A percentile compares a stretch with the other conserved stretches of the same genome.
Conservation (phyloP, 1,140 invertebrate species). For the Listronotus bonariensis region DNA sequence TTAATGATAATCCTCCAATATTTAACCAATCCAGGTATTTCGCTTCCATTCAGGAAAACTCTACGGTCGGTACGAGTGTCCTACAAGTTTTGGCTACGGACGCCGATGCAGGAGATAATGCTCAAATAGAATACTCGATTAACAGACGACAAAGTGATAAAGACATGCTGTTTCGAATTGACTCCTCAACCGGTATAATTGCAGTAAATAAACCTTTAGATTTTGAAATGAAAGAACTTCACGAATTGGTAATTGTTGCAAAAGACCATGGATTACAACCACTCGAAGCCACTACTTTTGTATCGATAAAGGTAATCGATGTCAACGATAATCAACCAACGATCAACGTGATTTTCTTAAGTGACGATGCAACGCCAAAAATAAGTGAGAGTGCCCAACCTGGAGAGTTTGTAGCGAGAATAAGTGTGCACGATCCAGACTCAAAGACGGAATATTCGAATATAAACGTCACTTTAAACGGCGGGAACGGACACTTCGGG, state of each 20-base stretch:
- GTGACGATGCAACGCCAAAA: conserved; percentile 89
- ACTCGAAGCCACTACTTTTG: conserved; percentile 88
- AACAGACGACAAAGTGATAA: conserved; percentile 89
- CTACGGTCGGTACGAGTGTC: conserved; percentile 83
- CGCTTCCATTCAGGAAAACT: conserved; percentile 85
- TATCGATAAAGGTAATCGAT: conserved; percentile 89
- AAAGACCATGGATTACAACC: conserved; percentile 90
- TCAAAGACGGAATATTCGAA: conserved; percentile 88
- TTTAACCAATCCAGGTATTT: conserved; percentile 91
- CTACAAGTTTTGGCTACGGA: conserved; percentile 86
- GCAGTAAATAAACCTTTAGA: conserved; percentile 91
- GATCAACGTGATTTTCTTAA: conserved; percentile 91
- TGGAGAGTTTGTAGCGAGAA: conserved; percentile 91
- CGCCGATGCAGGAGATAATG: conserved; percentile 82
- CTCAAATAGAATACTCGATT: conserved; percentile 87
- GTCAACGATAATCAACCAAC: conserved; percentile 95
- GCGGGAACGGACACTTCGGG: conserved; percentile 91
- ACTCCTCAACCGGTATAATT: conserved; percentile 83
- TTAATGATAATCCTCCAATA: conserved; percentile 94
- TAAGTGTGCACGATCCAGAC: conserved; percentile 93
- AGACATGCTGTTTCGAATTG: conserved; percentile 89
- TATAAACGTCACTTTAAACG: conserved; percentile 85
- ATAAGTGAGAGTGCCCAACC: conserved; percentile 89
- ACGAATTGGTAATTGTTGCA: conserved; percentile 92
- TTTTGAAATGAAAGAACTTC: conserved; percentile 89